Evolutionary conservation across 35 echinoderm and acorn worm genomes (phyloP), one percentile per base, ranked within the genome.

Genomic region (Ophioderma brevispina): DNA sequence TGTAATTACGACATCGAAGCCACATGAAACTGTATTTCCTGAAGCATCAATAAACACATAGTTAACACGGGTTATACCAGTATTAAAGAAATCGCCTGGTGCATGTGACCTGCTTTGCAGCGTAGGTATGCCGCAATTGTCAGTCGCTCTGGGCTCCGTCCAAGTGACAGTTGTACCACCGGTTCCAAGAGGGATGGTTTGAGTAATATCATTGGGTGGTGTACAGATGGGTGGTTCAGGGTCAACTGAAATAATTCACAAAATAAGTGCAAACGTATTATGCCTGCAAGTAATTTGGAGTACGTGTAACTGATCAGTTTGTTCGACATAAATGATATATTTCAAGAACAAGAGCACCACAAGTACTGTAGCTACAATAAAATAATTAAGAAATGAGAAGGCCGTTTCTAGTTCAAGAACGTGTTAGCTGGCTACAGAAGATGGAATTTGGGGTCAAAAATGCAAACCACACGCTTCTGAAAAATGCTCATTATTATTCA

Each of bases 71-170:
- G 85, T 1, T 0, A 14, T 36, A 3, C 85, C 75, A 76, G 38
- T 33, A 25, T 30, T 21, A 30, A 87, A 87, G 21, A 38, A 40
- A 37, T 77, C 23, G 11, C 76, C 76, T 37, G 85, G 85, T 0
- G 37, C n/a, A 78, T 87, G 85, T 39, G 34, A 40, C 6, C 39
- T 77, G 37, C 28, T 87, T 52, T 0, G 23, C 17, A 35, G 10
- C 13, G 55, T 34, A 0, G 46, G 55, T 14, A 49, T 31, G 10
- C 88, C 88, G 39, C 76, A 82, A 31, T 86, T 77, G 76, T 97
- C 95, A n/a, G 83, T 84, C 21, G 92, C 95, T 34, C 77, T 84
- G 1, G 95, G 95, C 33, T 86, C 84, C 15, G 8, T 32, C 84
- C 88, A 97, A 23, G 0, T 76, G 8, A 97, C 79, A 0, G 42